Evolutionary conservation across 2,797 vertebrate species (phyloP).

Genomic region (Nasua narica): DNA sequence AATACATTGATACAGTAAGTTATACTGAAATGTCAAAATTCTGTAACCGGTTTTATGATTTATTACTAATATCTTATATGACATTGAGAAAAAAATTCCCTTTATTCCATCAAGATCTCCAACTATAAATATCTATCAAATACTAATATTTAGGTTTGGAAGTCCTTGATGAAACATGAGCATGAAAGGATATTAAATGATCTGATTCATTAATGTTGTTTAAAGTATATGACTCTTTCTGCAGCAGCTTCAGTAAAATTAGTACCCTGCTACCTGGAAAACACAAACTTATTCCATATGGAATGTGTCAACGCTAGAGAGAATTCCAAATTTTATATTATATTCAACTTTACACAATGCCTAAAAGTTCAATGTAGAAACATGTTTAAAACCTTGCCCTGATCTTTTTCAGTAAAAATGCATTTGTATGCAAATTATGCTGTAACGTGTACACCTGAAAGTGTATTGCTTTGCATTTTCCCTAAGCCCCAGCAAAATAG

Average conservation of each 20-base stretch:
- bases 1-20: neutral
- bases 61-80: neutral
- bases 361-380: conserved; percentile 65
- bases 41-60: neutral
- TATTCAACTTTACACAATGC: conserved; percentile 56
- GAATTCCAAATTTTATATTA: conserved; percentile 56
- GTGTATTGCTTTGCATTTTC: conserved; percentile 75
- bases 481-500: conserved; percentile 69
- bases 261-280: neutral
- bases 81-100: neutral
- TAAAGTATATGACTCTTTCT: conserved; percentile 8
- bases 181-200: neutral
- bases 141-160: conserved; percentile 31
- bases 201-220: conserved; percentile 31
- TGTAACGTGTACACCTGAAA: conserved; percentile 69
- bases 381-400: conserved; percentile 71
- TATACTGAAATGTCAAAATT: neutral
- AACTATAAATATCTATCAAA: neutral
- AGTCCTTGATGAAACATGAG: conserved; percentile 2
- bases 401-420: conserved; percentile 75
- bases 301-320: neutral
- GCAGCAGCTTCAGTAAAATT: neutral
- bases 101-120: neutral
- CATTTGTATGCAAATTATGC: conserved; percentile 79
- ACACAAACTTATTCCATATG: neutral